These are phyloP conservation scores for Pampus argenteus DNA, from an alignment of 2,797 vertebrate species.

Conservation along the genomic window DNA sequence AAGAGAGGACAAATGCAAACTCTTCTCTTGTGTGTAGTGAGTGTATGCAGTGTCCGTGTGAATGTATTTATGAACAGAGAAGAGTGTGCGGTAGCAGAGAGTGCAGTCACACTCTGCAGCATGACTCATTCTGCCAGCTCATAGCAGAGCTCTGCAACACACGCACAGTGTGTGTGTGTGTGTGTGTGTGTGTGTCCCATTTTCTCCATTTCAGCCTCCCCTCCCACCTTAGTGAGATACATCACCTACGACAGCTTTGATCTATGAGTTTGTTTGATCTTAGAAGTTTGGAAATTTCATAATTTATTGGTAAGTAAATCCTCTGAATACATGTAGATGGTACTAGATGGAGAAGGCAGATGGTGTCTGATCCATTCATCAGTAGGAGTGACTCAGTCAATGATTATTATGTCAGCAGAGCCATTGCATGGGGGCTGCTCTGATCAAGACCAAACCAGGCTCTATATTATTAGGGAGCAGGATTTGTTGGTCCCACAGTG, in stretches of 20 bases:
- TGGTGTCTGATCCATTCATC: conserved; percentile 58
- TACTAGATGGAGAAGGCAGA: conserved; percentile 49
- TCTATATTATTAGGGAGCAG: conserved; percentile 23
- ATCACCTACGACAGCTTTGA: conserved; percentile 60
- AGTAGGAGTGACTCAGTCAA: conserved; percentile 47
- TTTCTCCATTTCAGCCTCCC: conserved; percentile 37
- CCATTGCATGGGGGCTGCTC: conserved; percentile 22
- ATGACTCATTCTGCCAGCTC: conserved; percentile 78
- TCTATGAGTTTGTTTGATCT: conserved; percentile 58
- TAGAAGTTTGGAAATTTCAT: conserved; percentile 50
- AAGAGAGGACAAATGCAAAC: background rate
- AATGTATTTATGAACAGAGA: conserved; percentile 16
- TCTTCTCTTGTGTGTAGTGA: background rate
- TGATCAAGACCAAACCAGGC: conserved; percentile 27
- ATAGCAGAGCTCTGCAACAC: conserved; percentile 35
- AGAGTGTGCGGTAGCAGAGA: conserved; percentile 47
- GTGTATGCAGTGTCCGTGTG: conserved; percentile 5
- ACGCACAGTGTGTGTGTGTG: conserved; percentile 15
- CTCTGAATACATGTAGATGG: conserved; percentile 43
- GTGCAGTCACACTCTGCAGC: conserved; percentile 73
- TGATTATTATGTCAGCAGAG: conserved; percentile 48
- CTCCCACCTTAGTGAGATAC: conserved; percentile 35
- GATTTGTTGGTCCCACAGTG: conserved; percentile 11
- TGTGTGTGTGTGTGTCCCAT: conserved; percentile 7
- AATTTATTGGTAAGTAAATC: conserved; percentile 55